Percentiles rank a stretch among this genome's conserved stretches.
Conservation (phyloP, 2,797 vertebrate genomes). For the Zalophus californianus region DNA sequence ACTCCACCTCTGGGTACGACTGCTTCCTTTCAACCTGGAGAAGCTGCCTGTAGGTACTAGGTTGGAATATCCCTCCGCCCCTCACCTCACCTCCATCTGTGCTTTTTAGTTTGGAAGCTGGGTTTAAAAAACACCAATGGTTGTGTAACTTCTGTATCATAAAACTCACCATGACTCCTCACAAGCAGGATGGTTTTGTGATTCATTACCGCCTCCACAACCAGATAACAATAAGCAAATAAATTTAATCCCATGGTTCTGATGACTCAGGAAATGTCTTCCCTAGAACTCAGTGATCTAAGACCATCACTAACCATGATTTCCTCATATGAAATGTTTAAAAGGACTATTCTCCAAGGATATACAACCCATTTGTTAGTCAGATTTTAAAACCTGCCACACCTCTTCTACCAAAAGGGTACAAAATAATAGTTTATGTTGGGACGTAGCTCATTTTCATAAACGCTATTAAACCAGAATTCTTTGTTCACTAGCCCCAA, state of each 20-base stretch:
- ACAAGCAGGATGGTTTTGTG: background rate
- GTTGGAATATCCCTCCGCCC: background rate
- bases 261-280: background rate
- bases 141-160: background rate
- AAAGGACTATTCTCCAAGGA: background rate
- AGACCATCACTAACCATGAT: background rate
- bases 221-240: background rate
- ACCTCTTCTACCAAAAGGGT: background rate
- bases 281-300: background rate
- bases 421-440: background rate
- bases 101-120: background rate
- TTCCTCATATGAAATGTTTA: slow-evolving; percentile 3
- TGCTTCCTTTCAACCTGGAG: background rate
- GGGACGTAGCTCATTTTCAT: background rate
- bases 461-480: background rate
- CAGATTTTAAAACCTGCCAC: background rate
- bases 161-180: background rate
- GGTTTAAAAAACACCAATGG: background rate
- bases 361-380: background rate
- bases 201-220: background rate
- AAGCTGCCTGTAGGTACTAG: background rate
- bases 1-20: background rate
- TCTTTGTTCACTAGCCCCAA: background rate
- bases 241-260: background rate
- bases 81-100: background rate